phyloP scores from a whole-genome alignment of 2,888 invertebrate species.

The Parapristionchus giblindavisi region DNA sequence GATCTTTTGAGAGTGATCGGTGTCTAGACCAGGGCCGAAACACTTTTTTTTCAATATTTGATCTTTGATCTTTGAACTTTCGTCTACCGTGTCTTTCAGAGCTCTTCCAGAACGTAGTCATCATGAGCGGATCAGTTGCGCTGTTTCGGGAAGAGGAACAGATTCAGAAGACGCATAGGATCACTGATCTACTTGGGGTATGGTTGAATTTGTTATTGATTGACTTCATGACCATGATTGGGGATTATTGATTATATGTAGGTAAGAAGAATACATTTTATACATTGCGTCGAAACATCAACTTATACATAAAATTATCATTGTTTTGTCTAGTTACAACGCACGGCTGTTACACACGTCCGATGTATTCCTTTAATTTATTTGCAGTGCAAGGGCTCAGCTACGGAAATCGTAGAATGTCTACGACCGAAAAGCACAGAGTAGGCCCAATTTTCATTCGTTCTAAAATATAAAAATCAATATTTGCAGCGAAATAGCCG shows the following conservation, averaged over 20 bases:
- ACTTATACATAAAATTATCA: no score
- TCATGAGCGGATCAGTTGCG: background rate
- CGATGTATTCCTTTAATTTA: background rate
- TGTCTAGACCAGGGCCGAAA: background rate
- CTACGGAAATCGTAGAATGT: slow-evolving; percentile 4
- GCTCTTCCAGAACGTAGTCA: background rate
- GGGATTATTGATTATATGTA: background rate
- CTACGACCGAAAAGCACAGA: background rate
- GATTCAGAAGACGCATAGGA: background rate
- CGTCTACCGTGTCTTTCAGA: background rate
- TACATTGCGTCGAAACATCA: no score
- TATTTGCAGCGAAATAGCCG: slow-evolving; percentile 2
- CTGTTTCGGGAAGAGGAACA: background rate
- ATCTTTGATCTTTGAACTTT: background rate
- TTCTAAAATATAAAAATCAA: background rate
- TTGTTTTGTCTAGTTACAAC: no score
- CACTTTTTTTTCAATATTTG: background rate
- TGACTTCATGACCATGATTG: background rate
- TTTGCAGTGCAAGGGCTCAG: background rate
- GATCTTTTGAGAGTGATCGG: background rate
- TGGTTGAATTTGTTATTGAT: background rate
- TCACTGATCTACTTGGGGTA: no score
- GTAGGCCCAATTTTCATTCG: background rate
- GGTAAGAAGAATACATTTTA: no score
- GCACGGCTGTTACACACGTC: no score